Conservation (phyloP, 2,888 invertebrate genomes). For the Acanthosepion lycidas region DNA sequence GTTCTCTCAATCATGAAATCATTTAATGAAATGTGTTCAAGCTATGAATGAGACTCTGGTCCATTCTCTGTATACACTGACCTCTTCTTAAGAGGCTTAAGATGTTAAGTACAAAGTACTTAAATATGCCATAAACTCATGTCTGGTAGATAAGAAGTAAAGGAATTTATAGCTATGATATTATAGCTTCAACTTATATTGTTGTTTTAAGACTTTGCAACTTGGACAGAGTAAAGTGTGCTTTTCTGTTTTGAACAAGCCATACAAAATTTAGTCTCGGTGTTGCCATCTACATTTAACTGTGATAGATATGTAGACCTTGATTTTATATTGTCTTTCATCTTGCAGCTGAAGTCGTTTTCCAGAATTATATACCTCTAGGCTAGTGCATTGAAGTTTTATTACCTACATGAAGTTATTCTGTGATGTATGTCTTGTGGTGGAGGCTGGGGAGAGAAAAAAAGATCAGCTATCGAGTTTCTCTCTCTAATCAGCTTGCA, state of each 20-base stretch:
- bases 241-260: background rate
- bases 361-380: background rate
- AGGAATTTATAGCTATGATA: background rate
- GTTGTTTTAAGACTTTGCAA: background rate
- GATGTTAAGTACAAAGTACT: slow-evolving; percentile 33
- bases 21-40: background rate
- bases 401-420: background rate
- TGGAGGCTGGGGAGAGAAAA: background rate
- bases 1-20: background rate
- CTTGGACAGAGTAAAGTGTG: slow-evolving; percentile 4
- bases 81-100: slow-evolving; percentile 9
- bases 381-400: background rate
- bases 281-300: background rate
- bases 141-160: background rate
- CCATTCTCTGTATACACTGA: background rate
- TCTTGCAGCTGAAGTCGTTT: background rate
- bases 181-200: background rate
- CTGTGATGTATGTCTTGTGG: background rate
- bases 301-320: background rate
- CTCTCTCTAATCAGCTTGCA: background rate
- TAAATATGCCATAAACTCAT: background rate
- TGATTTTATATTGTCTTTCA: background rate
- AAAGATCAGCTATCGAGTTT: background rate
- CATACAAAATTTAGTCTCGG: too few species aligned
- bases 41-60: background rate